Percentiles rank a stretch among this genome's conserved stretches.
These are phyloP conservation scores for Drosophila antonietae DNA, from an alignment of 2,888 invertebrate genomes.

Conservation along the genomic window DNA sequence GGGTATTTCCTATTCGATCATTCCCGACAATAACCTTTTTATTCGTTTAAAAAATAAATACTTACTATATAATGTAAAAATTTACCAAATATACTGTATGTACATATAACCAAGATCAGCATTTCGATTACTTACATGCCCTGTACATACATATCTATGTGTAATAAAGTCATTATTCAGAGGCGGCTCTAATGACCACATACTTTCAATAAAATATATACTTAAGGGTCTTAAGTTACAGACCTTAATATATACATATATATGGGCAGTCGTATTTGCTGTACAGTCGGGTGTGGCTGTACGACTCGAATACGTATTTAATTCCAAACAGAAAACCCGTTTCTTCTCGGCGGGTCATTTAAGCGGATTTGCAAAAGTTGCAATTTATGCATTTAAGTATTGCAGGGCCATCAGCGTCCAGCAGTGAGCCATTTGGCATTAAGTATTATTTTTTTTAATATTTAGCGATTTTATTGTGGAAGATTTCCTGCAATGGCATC, in stretches of 20 bases:
- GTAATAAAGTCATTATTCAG: slow-evolving; percentile 40
- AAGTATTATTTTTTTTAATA: not conserved
- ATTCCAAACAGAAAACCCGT: slow-evolving; percentile 67
- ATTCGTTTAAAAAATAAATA: no score
- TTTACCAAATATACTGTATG: not conserved
- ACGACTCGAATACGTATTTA: slow-evolving; percentile 15
- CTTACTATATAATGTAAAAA: no score
- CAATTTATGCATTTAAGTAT: slow-evolving; percentile 70
- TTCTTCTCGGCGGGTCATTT: slow-evolving; percentile 36
- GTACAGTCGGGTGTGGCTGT: not conserved
- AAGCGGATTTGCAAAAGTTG: slow-evolving; percentile 73
- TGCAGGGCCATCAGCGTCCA: slow-evolving; percentile 41
- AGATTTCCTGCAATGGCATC: slow-evolving; percentile 1
- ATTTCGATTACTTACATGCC: not conserved
- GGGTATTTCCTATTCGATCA: no score
- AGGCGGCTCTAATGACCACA: not conserved
- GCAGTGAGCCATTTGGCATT: slow-evolving; percentile 39
- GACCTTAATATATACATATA: slow-evolving; percentile 4
- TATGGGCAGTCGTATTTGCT: not conserved
- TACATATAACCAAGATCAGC: not conserved
- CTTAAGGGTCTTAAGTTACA: slow-evolving; percentile 34
- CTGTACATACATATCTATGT: not conserved
- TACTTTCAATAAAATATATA: slow-evolving; percentile 25
- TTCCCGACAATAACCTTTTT: no score
- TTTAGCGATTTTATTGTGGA: not conserved